A percentile compares a stretch with the other conserved stretches of the same genome.
Evolutionary conservation across 2,113 vertebrate species (phyloP).

Genomic region (Anolis carolinensis): DNA sequence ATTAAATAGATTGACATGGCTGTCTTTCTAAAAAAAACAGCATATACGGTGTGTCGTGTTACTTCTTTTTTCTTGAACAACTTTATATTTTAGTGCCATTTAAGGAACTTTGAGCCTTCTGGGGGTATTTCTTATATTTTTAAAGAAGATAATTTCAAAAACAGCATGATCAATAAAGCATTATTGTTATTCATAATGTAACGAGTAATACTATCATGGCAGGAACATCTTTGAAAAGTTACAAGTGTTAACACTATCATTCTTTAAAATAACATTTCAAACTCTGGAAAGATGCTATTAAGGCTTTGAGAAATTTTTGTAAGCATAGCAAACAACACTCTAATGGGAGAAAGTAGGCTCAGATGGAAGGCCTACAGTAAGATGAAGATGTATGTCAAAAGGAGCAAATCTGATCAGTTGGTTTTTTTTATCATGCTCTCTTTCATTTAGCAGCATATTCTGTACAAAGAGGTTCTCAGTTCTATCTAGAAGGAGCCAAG

Average conservation of each 20-base stretch:
- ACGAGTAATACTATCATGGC: no score
- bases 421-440: not conserved
- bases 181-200: no score
- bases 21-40: no score
- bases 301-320: not conserved
- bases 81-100: no score
- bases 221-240: not conserved
- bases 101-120: no score
- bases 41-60: no score
- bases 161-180: no score
- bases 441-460: not conserved
- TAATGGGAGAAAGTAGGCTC: not conserved
- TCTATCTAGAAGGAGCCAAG: slow-evolving; percentile 21
- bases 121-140: no score
- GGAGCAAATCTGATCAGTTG: not conserved
- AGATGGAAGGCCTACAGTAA: not conserved
- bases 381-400: not conserved
- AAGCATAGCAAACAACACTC: not conserved
- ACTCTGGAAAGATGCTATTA: not conserved
- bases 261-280: not conserved
- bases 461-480: not conserved
- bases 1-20: no score
- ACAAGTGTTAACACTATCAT: not conserved
- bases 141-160: no score
- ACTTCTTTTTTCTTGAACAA: no score